Base-by-base conservation (phyloP, 1,140 invertebrate species). In the Bradynema listronoti region DNA sequence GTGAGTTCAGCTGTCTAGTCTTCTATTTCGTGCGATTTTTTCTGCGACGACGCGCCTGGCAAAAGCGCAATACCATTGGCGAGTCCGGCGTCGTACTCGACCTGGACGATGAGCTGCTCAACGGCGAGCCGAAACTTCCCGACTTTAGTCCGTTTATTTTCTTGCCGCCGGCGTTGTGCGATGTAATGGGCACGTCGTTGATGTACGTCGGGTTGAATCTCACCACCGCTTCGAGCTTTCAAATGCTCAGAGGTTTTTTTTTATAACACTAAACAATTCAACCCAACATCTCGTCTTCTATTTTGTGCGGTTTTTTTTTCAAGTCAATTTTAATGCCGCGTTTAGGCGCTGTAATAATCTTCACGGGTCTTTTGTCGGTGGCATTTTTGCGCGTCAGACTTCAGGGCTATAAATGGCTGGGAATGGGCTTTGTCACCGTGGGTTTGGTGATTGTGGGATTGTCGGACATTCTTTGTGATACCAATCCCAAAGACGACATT, bases 221-320 rank as follows among this genome's bases (percentile, higher is more conserved):
- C 66, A 96, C 92, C 0, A 91, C 88, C 78, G 87, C 88, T 0
- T 91, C 89, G 55, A 92, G 89, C 74, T 95, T 93, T 78, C 91
- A 95, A 82, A 96, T 96, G 91, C 85, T 96, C 65, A 82, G 91
- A 83, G 90, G 89, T 85, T 71, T 56, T 42, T 39, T 39, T 39
- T 39, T 11, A 39, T 39, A 30, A 51, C 6, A 5, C 1, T 5
- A 51, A 24, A 51, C 25, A 7, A 25, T 5, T 51, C 39, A 47
- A 0, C 49, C 24, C 19, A 42, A 50, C 1, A 50, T 11, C 6
- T 7, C 22, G n/a, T 30, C 39, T 51, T 29, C 39, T 32, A 39
- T 41, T 51, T 25, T 16, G n/a, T n/a, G 49, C 51, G 49, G 4
- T 56, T 56, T 62, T 60, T 42, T 49, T 4, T 58, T 33, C 41